Base-by-base conservation (phyloP, 2,113 vertebrate genomes). In the Serilophus lunatus region DNA sequence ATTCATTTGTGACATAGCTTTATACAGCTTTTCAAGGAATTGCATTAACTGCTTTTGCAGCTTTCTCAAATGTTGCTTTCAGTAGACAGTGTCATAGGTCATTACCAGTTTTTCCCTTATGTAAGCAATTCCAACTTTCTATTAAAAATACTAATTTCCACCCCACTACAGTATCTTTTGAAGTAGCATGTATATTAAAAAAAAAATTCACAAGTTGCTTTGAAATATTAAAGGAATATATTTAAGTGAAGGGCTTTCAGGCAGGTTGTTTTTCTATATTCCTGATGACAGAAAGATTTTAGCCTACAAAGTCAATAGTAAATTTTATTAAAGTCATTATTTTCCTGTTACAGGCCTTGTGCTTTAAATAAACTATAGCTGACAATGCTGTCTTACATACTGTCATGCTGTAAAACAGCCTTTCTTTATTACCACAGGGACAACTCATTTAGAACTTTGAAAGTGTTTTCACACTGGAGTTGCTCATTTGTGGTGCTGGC, bases 391-490 rank as follows among this genome's bases (percentile, higher is more conserved):
- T 97, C 98, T 97, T 97, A 97, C 97, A 97, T 90, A 97, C 88
- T 96, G 96, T 97, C 97, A 95, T 96, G 96, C 96, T 98, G 95
- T 98, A 98, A 98, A 98, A 99, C 98, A 98, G 98, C 98, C 98
- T 98, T 96, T 98, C 98, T 99, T 99, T 99, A 99, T 99, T 99
- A 99, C 98, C 98, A 96, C 98, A 97, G 98, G 98, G 98, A 98
- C 95, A 95, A 97, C 97, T 98, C 96, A 97, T 98, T 97, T 96
- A 97, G 97, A 97, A 98, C 95, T 97, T 97, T 97, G 96, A 92
- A 97, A 97, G 92, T 95, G 95, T 97, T 97, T 97, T 97, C 88
- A 92, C 93, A 90, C 88, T 97, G 92, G 92, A 97, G 96, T 72
- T 94, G 96, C 95, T 98, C 96, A 91, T 97, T 97, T 96, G 93